Conservation (phyloP, 2,113 vertebrate species). For the Smithornis capensis region DNA sequence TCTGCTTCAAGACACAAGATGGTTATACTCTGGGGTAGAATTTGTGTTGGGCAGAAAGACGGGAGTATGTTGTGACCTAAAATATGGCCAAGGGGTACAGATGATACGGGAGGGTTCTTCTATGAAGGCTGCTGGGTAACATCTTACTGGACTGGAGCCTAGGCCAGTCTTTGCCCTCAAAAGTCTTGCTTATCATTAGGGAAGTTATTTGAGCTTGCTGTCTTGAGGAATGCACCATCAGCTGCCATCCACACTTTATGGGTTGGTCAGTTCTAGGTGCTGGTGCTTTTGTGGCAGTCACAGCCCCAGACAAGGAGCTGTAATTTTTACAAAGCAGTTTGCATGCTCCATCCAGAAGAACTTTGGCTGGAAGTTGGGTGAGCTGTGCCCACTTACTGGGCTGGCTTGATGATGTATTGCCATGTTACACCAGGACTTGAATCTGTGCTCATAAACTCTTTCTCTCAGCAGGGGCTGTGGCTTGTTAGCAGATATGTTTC, state of each 20-base stretch:
- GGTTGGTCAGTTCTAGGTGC: background rate
- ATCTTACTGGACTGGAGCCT: background rate
- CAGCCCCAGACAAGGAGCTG: background rate
- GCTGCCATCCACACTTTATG: too few relatives aligned
- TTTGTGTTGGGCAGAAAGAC: background rate
- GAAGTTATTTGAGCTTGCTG: background rate
- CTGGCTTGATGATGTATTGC: background rate
- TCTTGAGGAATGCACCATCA: too few relatives aligned
- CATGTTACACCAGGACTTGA: background rate
- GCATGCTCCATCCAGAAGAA: background rate
- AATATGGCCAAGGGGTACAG: background rate
- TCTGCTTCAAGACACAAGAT: background rate
- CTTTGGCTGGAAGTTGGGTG: background rate
- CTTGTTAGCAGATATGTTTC: background rate
- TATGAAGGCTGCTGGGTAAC: background rate
- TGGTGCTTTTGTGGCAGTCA: rapidly evolving
- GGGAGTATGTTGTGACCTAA: background rate
- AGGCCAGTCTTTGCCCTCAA: background rate
- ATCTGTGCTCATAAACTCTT: background rate
- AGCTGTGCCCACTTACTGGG: conserved; percentile 26
- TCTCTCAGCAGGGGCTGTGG: background rate
- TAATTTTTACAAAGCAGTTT: background rate
- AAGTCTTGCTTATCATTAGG: background rate
- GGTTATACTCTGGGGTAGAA: background rate
- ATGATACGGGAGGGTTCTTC: background rate